Evolutionary conservation across 1,140 invertebrate genomes (phyloP), one percentile per base, ranked within the genome.

Genomic region (Alviniconcha marisindica): DNA sequence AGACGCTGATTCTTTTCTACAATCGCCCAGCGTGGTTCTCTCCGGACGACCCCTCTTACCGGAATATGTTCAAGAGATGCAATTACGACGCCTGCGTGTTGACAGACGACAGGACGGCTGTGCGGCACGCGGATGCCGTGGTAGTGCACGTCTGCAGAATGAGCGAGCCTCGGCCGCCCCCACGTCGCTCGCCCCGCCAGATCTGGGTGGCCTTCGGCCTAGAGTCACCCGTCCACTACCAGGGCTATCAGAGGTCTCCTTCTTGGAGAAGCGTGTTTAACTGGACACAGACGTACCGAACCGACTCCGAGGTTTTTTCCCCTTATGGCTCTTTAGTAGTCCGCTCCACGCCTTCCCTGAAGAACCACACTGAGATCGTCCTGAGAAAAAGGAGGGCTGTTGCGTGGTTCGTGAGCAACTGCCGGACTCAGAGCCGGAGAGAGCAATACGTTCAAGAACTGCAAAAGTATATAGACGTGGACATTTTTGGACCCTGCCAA

Each of bases 281-380:
- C 94, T 98, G 98, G 98, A 99, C 98, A n/a, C 96, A 91, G 63
- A 93, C 91, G 10, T 99, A 97, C 91, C 94, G 98, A 56, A 95
- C 96, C 4, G 98, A 99, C 91, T 98, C 97, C 31, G 98, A 98
- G 88, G 96, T 99, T 84, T 97, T 98, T 1, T 96, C 98, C 1
- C 98, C 98, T 0, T 99, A 99, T 90, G 98, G 95, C 96, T 77
- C 99, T 83, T 87, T 90, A 88, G 1, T 91, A 95, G 21, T 71
- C 38, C 44, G 86, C 24, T 63, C 85, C 1, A 31, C 60, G 18
- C 82, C 77, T 28, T 48, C 36, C 14, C 24, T 38, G 63, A 80
- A n/a, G 21, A 73, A 74, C 69, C 24, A 36, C 24, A 12, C 33
- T n/a, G 81, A 14, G 1, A 73, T 87, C 51, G 87, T 89, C 5